Evolutionary conservation across 1,140 invertebrate genomes (phyloP).

Genomic region (Bombus picipes): DNA sequence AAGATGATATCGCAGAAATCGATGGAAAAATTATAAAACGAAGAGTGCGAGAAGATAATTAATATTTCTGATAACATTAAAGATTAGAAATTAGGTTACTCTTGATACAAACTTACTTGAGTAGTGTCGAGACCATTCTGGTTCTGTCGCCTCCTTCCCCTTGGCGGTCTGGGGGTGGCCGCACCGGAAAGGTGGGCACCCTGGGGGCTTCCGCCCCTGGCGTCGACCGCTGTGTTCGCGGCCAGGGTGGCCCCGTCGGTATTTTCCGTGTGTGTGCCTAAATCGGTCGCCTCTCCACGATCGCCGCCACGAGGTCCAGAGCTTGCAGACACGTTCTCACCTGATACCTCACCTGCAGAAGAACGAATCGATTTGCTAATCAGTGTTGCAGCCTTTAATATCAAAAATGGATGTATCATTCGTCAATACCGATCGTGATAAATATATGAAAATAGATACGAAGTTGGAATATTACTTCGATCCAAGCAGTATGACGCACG

Average conservation of each 20-base stretch:
- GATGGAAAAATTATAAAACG: no score
- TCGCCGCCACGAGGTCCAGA: conserved; percentile 76
- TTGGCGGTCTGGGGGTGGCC: conserved; percentile 77
- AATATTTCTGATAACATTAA: no score
- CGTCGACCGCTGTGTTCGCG: conserved; percentile 81
- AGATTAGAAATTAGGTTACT: no score
- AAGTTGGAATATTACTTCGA: background rate
- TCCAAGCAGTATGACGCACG: background rate
- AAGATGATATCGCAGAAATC: no score
- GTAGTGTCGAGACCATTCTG: conserved; percentile 81
- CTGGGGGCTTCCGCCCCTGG: conserved; percentile 81
- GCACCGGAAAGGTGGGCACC: conserved; percentile 78
- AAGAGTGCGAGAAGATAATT: no score
- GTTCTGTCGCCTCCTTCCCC: conserved; percentile 78
- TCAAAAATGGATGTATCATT: background rate
- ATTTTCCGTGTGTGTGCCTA: conserved; percentile 79
- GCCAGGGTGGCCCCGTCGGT: conserved; percentile 81
- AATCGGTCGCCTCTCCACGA: conserved; percentile 80
- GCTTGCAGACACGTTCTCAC: conserved; percentile 77
- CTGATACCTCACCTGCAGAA: conserved; percentile 80
- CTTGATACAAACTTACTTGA: conserved; percentile 70
- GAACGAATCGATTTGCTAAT: background rate
- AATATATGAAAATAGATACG: no score
- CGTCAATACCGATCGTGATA: background rate
- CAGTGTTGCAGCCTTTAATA: no score